Evolutionary conservation across 1,140 invertebrate species (phyloP).

Genomic region (Rhopalosiphum maidis): DNA sequence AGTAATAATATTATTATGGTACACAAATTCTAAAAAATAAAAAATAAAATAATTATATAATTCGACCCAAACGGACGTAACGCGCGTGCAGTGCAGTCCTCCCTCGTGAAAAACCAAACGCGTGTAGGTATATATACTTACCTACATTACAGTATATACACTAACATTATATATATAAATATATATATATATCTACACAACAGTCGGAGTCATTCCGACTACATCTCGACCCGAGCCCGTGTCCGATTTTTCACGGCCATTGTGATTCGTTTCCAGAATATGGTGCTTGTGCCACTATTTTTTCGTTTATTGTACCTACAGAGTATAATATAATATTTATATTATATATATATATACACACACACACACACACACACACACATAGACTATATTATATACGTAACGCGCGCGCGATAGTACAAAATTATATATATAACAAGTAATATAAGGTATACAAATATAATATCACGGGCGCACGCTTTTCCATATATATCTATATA

Average conservation of each 20-base stretch:
- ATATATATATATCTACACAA: not conserved
- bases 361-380: too few relatives aligned
- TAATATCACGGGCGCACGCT: slow-evolving; percentile 29
- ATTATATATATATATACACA: not conserved
- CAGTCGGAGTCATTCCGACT: not conserved
- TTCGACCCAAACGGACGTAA: slow-evolving; percentile 15
- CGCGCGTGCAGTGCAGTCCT: not conserved
- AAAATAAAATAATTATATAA: slow-evolving; percentile 5
- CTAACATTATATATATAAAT: not conserved
- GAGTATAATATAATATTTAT: not conserved
- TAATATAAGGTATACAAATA: not conserved
- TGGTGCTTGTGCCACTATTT: slow-evolving; percentile 50
- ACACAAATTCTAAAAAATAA: not conserved
- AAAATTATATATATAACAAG: not conserved
- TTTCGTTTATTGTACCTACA: slow-evolving; percentile 20
- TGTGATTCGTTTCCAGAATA: slow-evolving; percentile 54
- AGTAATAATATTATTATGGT: not conserved
- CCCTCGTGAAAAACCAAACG: slow-evolving; percentile 16
- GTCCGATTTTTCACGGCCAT: slow-evolving; percentile 57
- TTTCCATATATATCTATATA: not conserved
- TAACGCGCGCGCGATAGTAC: not conserved
- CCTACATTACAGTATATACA: not conserved
- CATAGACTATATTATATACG: not conserved
- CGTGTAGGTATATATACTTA: slow-evolving; percentile 8
- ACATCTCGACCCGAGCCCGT: slow-evolving; percentile 45